Evolutionary conservation across 2,888 invertebrate species (phyloP).

Genomic region (Aleiodes leptofemur): DNA sequence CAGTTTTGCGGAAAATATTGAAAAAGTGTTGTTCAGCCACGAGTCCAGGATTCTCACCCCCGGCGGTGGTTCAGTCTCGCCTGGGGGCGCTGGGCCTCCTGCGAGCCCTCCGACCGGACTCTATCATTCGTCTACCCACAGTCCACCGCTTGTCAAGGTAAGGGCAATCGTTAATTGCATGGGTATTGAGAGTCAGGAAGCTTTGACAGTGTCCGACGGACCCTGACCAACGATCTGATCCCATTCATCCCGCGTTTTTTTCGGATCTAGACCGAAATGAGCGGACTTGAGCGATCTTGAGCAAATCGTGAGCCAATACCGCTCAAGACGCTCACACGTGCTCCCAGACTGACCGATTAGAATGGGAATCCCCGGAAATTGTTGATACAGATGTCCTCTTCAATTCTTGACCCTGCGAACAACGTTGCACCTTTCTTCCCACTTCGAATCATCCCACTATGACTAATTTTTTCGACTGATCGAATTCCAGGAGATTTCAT

Average conservation of each 20-base stretch:
- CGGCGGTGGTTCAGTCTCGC: slow-evolving; percentile 71
- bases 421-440: too few relatives aligned
- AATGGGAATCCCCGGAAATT: too few relatives aligned
- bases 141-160: slow-evolving; percentile 72
- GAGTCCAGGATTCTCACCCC: slow-evolving; percentile 75
- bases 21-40: slow-evolving; percentile 74
- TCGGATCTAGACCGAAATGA: not conserved
- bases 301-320: too few relatives aligned
- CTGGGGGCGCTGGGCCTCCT: slow-evolving; percentile 73
- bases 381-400: too few relatives aligned
- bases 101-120: slow-evolving; percentile 71
- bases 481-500: slow-evolving; percentile 4
- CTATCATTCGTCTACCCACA: slow-evolving; percentile 69
- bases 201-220: slow-evolving; percentile 16
- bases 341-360: too few relatives aligned
- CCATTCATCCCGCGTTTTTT: not conserved
- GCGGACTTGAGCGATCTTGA: too few relatives aligned
- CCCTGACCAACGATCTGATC: not conserved
- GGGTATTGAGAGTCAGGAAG: not conserved
- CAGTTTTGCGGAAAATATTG: slow-evolving; percentile 68
- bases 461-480: too few relatives aligned
- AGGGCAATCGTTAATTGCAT: not conserved
- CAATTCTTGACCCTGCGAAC: too few relatives aligned
- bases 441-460: too few relatives aligned
- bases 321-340: too few relatives aligned